Conservation (phyloP, 2,113 vertebrate species). For the Indicator maculatus region DNA sequence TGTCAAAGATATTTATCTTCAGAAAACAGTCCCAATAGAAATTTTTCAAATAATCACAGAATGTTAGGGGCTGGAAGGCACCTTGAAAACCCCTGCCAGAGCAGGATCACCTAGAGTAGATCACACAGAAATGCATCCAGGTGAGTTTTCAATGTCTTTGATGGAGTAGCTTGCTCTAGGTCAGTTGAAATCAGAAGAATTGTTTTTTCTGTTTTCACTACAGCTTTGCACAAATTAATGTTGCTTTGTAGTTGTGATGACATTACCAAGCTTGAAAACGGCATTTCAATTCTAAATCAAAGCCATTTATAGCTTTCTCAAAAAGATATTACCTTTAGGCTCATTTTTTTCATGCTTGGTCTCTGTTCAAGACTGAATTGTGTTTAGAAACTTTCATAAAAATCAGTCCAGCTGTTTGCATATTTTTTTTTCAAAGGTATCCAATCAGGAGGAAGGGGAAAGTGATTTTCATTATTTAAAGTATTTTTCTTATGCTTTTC, state of each 20-base stretch:
- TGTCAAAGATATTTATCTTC: neutral
- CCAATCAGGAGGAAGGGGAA: neutral
- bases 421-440: neutral
- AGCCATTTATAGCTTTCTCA: constrained; percentile 5
- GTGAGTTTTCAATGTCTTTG: neutral
- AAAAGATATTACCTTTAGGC: constrained; percentile 14
- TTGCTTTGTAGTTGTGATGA: neutral
- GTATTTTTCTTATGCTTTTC: constrained; percentile 5
- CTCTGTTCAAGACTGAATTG: neutral
- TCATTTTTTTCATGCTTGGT: neutral
- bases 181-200: neutral
- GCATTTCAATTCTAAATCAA: constrained; percentile 34
- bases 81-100: too few species aligned
- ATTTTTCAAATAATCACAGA: neutral
- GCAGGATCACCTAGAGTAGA: too few species aligned
- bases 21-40: neutral
- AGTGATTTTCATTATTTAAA: constrained; percentile 1
- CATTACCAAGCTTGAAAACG: constrained; percentile 21
- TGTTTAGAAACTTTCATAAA: constrained; percentile 41
- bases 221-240: neutral
- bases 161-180: neutral
- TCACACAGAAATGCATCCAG: too few species aligned
- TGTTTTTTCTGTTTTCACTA: neutral
- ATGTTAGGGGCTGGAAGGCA: too few species aligned
- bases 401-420: neutral